phyloP scores from a whole-genome alignment of 2,797 vertebrate species.

The Sandelia bainsii region DNA sequence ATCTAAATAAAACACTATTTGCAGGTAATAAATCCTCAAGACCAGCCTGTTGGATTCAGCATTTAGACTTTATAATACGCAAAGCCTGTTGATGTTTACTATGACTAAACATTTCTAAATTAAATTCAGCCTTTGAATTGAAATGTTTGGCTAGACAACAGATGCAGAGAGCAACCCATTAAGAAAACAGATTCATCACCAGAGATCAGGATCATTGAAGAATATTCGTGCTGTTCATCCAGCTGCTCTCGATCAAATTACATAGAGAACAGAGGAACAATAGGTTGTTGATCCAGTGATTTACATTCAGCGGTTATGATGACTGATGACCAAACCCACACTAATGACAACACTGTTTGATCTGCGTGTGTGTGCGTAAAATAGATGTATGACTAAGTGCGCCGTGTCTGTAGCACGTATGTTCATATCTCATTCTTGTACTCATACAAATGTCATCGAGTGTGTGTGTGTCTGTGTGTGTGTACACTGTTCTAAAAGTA shows the following conservation, averaged over 20 bases:
- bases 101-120: slow-evolving; percentile 6
- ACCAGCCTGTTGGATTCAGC: background rate
- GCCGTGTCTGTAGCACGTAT: slow-evolving; percentile 1
- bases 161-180: slow-evolving; percentile 15
- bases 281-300: slow-evolving; percentile 64
- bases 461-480: slow-evolving; percentile 16
- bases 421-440: slow-evolving; percentile 16
- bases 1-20: background rate
- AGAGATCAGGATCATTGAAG: slow-evolving; percentile 14
- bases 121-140: background rate
- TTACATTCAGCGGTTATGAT: slow-evolving; percentile 53
- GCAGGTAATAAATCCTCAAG: background rate
- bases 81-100: background rate
- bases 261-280: slow-evolving; percentile 58
- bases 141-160: background rate
- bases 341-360: slow-evolving; percentile 46
- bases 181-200: slow-evolving; percentile 25
- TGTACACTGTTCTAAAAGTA: slow-evolving; percentile 28
- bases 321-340: slow-evolving; percentile 55
- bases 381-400: slow-evolving; percentile 50
- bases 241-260: slow-evolving; percentile 70
- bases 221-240: slow-evolving; percentile 42
- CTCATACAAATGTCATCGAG: slow-evolving; percentile 34
- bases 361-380: slow-evolving; percentile 33
- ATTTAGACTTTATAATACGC: background rate